phyloP scores from a whole-genome alignment of 2,113 vertebrate genomes.

The Mesoclemmys tuberculata region DNA sequence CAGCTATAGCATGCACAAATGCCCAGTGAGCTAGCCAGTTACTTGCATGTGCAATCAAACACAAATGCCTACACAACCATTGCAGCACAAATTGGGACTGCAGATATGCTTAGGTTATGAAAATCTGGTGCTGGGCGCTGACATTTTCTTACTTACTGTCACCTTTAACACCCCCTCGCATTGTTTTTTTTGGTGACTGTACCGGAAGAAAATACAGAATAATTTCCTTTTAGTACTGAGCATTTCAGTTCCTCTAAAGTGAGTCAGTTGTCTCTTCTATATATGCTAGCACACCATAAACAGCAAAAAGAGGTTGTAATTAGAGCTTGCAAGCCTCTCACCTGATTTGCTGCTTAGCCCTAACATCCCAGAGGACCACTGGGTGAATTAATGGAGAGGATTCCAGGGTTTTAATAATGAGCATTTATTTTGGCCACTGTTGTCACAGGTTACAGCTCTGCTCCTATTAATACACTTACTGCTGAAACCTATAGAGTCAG shows the following conservation, averaged over 20 bases:
- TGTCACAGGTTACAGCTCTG: background rate
- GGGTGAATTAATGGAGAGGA: background rate
- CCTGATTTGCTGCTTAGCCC: background rate
- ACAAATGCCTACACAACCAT: background rate
- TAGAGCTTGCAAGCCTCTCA: background rate
- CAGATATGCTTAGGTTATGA: background rate
- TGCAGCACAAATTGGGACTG: background rate
- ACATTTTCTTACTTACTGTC: background rate
- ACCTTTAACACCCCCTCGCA: background rate
- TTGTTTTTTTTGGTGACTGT: background rate
- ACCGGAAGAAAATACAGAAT: background rate
- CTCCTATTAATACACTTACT: background rate
- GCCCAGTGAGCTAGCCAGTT: background rate
- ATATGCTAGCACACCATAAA: accelerated
- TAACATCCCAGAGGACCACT: background rate
- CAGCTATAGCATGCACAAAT: background rate
- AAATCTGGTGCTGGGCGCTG: background rate
- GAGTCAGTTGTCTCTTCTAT: background rate
- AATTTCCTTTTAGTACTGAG: background rate
- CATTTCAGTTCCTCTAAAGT: background rate
- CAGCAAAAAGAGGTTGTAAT: background rate
- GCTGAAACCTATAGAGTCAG: background rate
- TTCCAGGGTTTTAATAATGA: background rate
- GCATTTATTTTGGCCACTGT: background rate
- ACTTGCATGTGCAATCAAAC: background rate